Evolutionary conservation across 2,113 vertebrate genomes (phyloP), one percentile per base, ranked within the genome.

Genomic region (Malurus elegans): DNA sequence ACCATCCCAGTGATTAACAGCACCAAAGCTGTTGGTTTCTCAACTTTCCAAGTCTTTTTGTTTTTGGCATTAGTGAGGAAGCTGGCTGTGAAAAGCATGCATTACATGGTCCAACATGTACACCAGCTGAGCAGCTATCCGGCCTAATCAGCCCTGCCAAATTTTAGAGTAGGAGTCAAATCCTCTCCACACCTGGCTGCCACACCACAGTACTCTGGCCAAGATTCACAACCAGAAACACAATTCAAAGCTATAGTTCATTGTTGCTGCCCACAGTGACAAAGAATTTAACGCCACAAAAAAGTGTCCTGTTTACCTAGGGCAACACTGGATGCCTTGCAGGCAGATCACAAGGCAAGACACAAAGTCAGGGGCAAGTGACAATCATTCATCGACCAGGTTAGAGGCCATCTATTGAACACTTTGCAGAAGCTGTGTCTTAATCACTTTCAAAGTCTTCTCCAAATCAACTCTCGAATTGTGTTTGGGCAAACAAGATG

Each of bases 241-340:
- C 21, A 80, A 34, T 12, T 44, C 32, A 54, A 64, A 61, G 42
- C 71, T 71, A 81, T 11, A 42, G 19, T 57, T 19, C 3, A 6
- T 3, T 76, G 47, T 3, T 62, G 32, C 47, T 54, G 45, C 15
- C 15, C 19, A 21, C 20, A 48, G 20, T 0, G 0, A 76, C 15
- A 51, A 45, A 61, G 36, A 79, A 51, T 0, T 31, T 14, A 69
- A 90, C 8, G 11, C 1, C 29, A 0, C 1, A 1, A 40, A 42
- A 28, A 21, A 1, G 23, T 50, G 50, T 42, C 58, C 40, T 9
- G 1, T 67, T 48, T 44, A 65, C 34, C 26, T 21, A 14, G 23
- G 29, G 25, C 64, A 8, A 50, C 40, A 73, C 1, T 38, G 64
- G 69, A 42, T 51, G 23, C 24, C 44, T 26, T n/a, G n/a, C 29